Evolutionary conservation across 2,797 vertebrate genomes (phyloP), one percentile per base, ranked within the genome.

Genomic region (Australoheros facetus): DNA sequence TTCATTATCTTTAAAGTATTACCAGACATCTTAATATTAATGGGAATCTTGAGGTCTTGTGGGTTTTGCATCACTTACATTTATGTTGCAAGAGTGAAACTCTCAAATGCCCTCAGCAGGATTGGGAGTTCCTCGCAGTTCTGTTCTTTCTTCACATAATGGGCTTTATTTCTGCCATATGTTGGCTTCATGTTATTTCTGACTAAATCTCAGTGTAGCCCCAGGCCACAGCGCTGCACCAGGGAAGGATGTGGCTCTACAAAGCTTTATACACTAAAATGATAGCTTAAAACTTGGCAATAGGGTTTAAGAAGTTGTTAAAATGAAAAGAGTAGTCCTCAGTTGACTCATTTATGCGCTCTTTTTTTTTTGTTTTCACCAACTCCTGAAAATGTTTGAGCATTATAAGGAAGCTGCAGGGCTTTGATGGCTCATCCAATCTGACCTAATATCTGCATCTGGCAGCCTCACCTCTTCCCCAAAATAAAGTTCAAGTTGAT

Each of bases 401-500:
- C 9, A 11, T 39, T 39, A 12, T 12, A 39, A 39, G 42, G 42
- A 6, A 45, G 42, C 42, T 45, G 14, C 42, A 14, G 14, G 42
- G 42, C 42, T 16, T 16, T 16, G 34, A 28, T 12, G 39, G 23
- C 45, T 28, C 32, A 9, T 34, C 32, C 32, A 34, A 3, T 34
- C 21, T 0, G 2, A 0, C 14, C 60, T 45, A 45, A 42, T 64
- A 14, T 45, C 14, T 17, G 0, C 23, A 62, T 62, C 37, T 4
- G 45, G 48, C 17, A 17, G 39, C 60, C 0, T 19, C 14, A 3
- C 23, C 23, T 4, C 23, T 48, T 12, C 39, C 23, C 17, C 9
- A 66, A 66, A 66, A 19, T 11, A 12, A 45, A 66, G 45, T 12
- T 45, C 23, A 45, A 26, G 26, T 32, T 11, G 28, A 17, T 51